phyloP scores from a whole-genome alignment of 92 coral and sea anemone genomes.

The Hydrozoanthus gracilis region DNA sequence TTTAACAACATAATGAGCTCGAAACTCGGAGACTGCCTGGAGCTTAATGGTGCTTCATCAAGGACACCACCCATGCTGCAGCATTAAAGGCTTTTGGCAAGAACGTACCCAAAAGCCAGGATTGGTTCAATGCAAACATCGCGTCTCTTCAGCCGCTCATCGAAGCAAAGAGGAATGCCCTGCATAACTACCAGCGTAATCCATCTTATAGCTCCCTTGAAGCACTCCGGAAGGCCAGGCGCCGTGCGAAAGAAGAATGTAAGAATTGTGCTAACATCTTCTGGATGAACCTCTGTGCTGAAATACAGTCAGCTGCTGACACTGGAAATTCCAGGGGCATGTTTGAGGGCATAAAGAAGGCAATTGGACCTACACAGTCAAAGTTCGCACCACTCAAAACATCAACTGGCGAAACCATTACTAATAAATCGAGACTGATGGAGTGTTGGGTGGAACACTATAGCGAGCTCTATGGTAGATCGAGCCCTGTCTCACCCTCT shows the following conservation, averaged over 20 bases:
- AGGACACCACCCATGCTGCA: too few species aligned
- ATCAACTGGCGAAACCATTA: neutral
- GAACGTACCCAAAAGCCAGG: too few species aligned
- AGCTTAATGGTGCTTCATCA: too few species aligned
- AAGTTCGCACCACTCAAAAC: too few species aligned
- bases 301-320: conserved; percentile 1
- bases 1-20: too few species aligned
- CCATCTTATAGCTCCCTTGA: neutral
- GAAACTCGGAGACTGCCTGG: neutral
- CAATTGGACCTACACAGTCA: too few species aligned
- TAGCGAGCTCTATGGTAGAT: neutral
- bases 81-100: too few species aligned
- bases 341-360: too few species aligned
- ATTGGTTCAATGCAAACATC: neutral
- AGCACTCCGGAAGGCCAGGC: conserved; percentile 10
- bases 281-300: conserved; percentile 13
- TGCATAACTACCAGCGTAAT: neutral
- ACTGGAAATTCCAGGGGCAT: neutral
- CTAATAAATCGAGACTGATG: neutral
- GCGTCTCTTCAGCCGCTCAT: neutral
- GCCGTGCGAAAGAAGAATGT: conserved; percentile 1
- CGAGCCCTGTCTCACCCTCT: too few species aligned
- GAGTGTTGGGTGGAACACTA: too few species aligned
- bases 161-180: neutral
- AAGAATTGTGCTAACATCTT: neutral